Percentiles rank a stretch among this genome's conserved stretches.
phyloP scores from a whole-genome alignment of 2,797 vertebrate genomes.

The Etheostoma nigrum region DNA sequence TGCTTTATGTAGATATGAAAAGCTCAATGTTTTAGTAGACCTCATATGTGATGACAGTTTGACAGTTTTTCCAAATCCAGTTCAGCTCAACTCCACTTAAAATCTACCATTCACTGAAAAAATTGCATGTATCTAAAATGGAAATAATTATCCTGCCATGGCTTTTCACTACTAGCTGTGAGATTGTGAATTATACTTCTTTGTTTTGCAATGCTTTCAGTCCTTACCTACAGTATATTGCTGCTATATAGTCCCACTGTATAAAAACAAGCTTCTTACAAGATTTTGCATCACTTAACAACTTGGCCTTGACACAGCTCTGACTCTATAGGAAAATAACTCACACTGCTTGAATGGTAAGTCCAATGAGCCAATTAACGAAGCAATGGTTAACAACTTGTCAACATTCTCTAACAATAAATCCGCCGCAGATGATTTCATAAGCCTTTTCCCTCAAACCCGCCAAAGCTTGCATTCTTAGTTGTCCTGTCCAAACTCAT shows the following conservation, averaged over 20 bases:
- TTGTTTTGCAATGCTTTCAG: background rate
- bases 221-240: background rate
- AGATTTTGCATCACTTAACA: slow-evolving; percentile 31
- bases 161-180: background rate
- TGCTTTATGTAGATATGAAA: background rate
- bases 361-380: slow-evolving; percentile 53
- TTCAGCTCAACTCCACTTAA: background rate
- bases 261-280: slow-evolving; percentile 2
- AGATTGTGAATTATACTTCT: background rate
- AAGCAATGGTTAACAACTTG: slow-evolving; percentile 47
- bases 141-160: background rate
- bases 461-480: slow-evolving; percentile 49
- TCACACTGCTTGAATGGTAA: slow-evolving; percentile 17
- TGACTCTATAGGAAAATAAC: slow-evolving; percentile 22
- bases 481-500: slow-evolving; percentile 71
- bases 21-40: background rate
- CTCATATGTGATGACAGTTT: background rate
- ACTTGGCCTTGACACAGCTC: slow-evolving; percentile 15
- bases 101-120: background rate
- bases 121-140: background rate
- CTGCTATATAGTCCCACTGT: background rate
- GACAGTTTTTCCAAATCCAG: background rate
- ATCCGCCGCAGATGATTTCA: slow-evolving; percentile 42
- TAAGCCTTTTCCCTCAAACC: slow-evolving; percentile 45
- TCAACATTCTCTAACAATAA: slow-evolving; percentile 45